Base-by-base conservation (phyloP, 2,888 invertebrate genomes). In the Lymantria monacha region DNA sequence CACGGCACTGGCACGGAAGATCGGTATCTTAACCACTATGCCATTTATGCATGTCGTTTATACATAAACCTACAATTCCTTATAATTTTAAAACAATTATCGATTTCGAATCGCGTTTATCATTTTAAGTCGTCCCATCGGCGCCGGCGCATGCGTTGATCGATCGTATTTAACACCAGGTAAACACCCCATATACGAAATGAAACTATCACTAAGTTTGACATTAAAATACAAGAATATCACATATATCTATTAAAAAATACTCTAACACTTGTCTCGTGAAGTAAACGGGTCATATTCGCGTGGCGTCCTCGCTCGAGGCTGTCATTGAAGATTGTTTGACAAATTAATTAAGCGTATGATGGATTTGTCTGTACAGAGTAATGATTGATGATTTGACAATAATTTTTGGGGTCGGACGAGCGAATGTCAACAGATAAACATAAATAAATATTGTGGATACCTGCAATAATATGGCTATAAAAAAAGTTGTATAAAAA, bases 311-410 rank as follows among this genome's bases (percentile, higher is more conserved):
- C 49, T 48, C 49, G 13, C 49, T 56, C 46, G 55, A 55, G 30
- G 49, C 36, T 22, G 51, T 14, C 14, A 46, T 47, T 31, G 30
- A 57, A 61, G 49, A 55, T 63, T 61, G 67, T 57, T 53, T 61
- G 72, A 76, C 69, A 72, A 74, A 80, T 82, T 83, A 81, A 83
- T 81, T 79, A 76, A 74, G 61, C 55, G 73, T 69, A 79, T 80
- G 79, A 81, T 78, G 71, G 77, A 81, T 77, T 69, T 63, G 70
- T 64, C 67, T 60, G 61, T 49, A 65, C 53, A 60, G 66, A 69
- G 69, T 59, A 59, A 70, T 86, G 86, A 87, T 84, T 81, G 84
- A 86, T 86, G 76, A 72, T 76, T 76, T 76, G 79, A 83, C 85
- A 83, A 84, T 80, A 76, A 70, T 70, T 71, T n/a, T 72, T 66